A percentile compares a stretch with the other conserved stretches of the same genome.
phyloP scores from a whole-genome alignment of 2,113 vertebrate genomes.

The Scatophagus argus region DNA sequence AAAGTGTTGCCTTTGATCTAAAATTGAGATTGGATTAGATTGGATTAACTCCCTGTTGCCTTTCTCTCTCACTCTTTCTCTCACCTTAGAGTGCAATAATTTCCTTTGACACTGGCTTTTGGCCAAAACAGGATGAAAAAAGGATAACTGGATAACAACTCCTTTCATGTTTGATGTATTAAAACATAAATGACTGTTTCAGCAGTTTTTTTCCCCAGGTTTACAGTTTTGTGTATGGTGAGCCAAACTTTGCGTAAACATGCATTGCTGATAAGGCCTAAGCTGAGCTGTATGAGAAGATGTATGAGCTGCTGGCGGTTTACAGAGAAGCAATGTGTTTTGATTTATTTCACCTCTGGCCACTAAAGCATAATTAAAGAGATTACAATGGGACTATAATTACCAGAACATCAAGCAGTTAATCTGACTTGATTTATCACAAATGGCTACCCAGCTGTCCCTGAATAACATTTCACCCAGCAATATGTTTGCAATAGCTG shows the following conservation, averaged over 20 bases:
- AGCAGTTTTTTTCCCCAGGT: slow-evolving; percentile 13
- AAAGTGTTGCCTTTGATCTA: slow-evolving; percentile 70
- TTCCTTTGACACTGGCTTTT: slow-evolving; percentile 53
- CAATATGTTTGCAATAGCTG: slow-evolving; percentile 51
- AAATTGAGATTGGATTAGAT: slow-evolving; percentile 72
- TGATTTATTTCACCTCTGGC: slow-evolving; percentile 65
- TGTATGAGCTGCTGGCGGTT: slow-evolving; percentile 18
- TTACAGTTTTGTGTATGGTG: slow-evolving; percentile 27
- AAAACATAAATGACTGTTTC: slow-evolving; percentile 23
- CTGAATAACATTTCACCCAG: slow-evolving; percentile 48
- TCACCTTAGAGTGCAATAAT: slow-evolving; percentile 44
- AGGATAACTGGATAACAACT: slow-evolving; percentile 49
- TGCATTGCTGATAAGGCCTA: neutral
- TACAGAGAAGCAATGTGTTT: slow-evolving; percentile 34
- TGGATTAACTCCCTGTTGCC: slow-evolving; percentile 62
- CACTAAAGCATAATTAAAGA: slow-evolving; percentile 62
- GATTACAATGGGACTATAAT: slow-evolving; percentile 64
- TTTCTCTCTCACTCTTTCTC: slow-evolving; percentile 30
- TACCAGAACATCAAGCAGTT: slow-evolving; percentile 61
- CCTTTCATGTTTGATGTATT: slow-evolving; percentile 56
- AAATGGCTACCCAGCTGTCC: slow-evolving; percentile 62
- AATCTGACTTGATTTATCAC: slow-evolving; percentile 65
- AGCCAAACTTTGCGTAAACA: slow-evolving; percentile 16
- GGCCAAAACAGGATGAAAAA: slow-evolving; percentile 55
- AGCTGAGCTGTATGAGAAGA: slow-evolving; percentile 17